phyloP scores from a whole-genome alignment of 1,140 invertebrate species.

The Cyclina sinensis region DNA sequence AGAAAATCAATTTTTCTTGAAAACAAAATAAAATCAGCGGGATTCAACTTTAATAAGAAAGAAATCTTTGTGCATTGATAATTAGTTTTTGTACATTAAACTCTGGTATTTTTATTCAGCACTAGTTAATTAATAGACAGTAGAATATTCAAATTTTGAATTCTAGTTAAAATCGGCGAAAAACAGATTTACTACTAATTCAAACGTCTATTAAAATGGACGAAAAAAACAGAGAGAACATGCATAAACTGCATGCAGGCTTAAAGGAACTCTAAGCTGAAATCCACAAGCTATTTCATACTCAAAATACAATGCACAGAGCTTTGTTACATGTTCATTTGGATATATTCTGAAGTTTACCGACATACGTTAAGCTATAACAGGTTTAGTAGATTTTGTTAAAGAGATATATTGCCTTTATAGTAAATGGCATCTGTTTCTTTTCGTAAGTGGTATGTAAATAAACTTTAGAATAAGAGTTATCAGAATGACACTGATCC shows the following conservation, averaged over 20 bases:
- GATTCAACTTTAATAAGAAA: not conserved
- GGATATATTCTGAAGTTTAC: not conserved
- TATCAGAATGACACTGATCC: not conserved
- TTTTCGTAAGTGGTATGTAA: not conserved
- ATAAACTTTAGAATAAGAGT: not conserved
- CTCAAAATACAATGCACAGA: conserved; percentile 3
- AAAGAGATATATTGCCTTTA: too few relatives aligned
- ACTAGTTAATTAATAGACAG: too few relatives aligned
- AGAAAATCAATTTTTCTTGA: not conserved
- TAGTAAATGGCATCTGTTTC: too few relatives aligned
- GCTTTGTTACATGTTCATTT: not conserved
- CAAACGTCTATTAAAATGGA: conserved; percentile 9
- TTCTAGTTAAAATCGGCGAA: not conserved
- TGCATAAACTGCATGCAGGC: conserved; percentile 20
- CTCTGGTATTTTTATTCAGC: too few relatives aligned
- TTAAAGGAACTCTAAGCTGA: conserved; percentile 23
- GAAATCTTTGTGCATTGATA: not conserved
- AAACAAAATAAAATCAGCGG: not conserved
- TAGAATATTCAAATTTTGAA: not conserved
- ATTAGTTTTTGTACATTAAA: not conserved
- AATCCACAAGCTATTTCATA: conserved; percentile 18
- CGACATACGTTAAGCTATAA: too few relatives aligned
- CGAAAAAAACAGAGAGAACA: not conserved
- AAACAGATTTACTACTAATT: not conserved
- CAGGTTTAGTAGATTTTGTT: too few relatives aligned